Evolutionary conservation across 2,113 vertebrate genomes (phyloP), one percentile per base, ranked within the genome.

Genomic region (Xiphophorus couchianus): DNA sequence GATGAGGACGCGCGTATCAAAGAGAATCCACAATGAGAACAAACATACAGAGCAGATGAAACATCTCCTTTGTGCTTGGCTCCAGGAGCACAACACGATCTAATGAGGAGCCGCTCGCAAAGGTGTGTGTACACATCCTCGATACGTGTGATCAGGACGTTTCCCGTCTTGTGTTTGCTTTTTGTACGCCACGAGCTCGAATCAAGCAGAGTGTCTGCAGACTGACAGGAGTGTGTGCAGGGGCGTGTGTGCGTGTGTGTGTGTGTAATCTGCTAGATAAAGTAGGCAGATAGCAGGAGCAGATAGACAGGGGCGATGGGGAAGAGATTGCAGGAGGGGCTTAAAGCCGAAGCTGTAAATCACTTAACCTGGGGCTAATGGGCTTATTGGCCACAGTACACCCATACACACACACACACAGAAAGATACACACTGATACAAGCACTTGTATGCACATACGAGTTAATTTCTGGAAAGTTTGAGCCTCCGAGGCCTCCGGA

Each of bases 341-440:
- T 93, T 92, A 90, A 84, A 88, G 81, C 77, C 73, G 84, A 80
- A 87, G 89, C 90, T 93, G 90, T 91, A 93, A 92, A 93, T 91
- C 90, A 93, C 88, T 93, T 91, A 93, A 93, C 92, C 92, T 92
- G 88, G 77, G 90, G 90, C 90, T 91, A 93, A 93, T 93, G 89
- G 90, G 88, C 89, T 93, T 93, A 93, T 78, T 85, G 85, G 86
- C 76, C 86, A 83, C 85, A 85, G 76, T 80, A 85, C 33, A 67
- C 60, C 70, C 69, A 83, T 76, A 90, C 78, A 67, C 62, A 72
- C 66, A 82, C 77, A 89, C 69, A 82, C 76, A 90, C 71, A 86
- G 69, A 83, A 71, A 74, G 63, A 67, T 71, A 82, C 74, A 76
- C 66, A 69, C 69, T 0, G 44, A 70, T 31, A 74, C 77, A 82